Base-by-base conservation (phyloP, 2,797 vertebrate genomes). In the Manis javanica region DNA sequence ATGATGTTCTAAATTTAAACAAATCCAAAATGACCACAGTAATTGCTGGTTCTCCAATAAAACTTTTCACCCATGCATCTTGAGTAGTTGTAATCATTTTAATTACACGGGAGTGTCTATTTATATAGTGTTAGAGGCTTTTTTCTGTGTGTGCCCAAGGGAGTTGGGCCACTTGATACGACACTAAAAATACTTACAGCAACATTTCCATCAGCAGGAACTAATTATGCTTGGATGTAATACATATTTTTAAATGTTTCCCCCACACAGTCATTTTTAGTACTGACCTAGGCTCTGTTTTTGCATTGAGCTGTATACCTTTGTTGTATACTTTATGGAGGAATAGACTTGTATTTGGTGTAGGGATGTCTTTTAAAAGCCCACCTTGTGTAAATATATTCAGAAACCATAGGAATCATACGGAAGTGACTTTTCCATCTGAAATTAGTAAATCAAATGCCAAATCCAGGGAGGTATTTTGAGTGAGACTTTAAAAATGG, bases 21-120 rank as follows among this genome's bases (percentile, higher is more conserved):
- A 72, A 68, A 90, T 87, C 68, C 90, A 94, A 95, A 95, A 90
- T 72, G 81, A 81, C 89, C 64, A 26, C 7, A 21, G 77, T 88
- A 84, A 97, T 94, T 64, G 83, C 87, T 57, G 7, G 39, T 77
- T 95, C 88, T 92, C 95, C 93, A 94, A 88, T 92, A 95, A 91
- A 97, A 96, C 87, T 96, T 97, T 82, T 91, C 93, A 94, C 75
- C 92, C 89, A 57, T 93, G 97, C 83, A 82, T 90, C 95, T 93
- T 71, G 46, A 94, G 72, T 82, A 87, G 93, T 55, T 92, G 63
- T 85, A 90, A 91, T 90, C 86, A 74, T 94, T 94, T 94, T 93
- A 97, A 96, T 95, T 66, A 95, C 74, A 51, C 0, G 21, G 93
- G 94, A 94, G 92, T 91, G 49, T 94, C 89, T 97, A 15, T 87